A percentile compares a stretch with the other conserved stretches of the same genome.
Evolutionary conservation across 2,888 invertebrate species (phyloP).

Genomic region (Conistra vaccinii): DNA sequence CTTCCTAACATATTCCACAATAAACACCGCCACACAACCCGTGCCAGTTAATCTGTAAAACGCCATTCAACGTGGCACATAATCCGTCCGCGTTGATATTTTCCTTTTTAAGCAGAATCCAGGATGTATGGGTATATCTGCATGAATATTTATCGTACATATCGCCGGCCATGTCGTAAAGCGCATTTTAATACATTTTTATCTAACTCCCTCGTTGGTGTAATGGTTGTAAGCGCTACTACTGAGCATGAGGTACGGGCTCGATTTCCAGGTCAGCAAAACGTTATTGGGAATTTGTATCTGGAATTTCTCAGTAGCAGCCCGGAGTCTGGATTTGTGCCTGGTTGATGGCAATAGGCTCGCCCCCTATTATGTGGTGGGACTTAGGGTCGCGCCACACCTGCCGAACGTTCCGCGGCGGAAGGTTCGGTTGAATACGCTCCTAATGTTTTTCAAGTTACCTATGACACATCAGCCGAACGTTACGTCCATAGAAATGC

Average conservation of each 20-base stretch:
- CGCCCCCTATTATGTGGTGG: no score
- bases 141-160: slow-evolving; percentile 88
- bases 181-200: slow-evolving; percentile 88
- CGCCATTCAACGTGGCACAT: slow-evolving; percentile 70
- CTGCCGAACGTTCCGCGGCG: no score
- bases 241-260: no score
- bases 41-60: slow-evolving; percentile 61
- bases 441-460: no score
- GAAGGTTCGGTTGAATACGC: no score
- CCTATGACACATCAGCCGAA: no score
- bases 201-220: slow-evolving; percentile 68
- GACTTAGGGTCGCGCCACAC: no score
- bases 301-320: background rate
- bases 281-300: background rate
- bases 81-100: slow-evolving; percentile 86
- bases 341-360: background rate
- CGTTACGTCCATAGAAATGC: no score
- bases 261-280: background rate
- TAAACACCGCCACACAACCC: slow-evolving; percentile 58
- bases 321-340: background rate
- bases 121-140: slow-evolving; percentile 86
- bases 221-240: background rate
- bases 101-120: slow-evolving; percentile 89
- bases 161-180: slow-evolving; percentile 84
- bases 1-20: slow-evolving; percentile 55